Conservation (phyloP, 1,140 invertebrate species). For the Megathymus violae region DNA sequence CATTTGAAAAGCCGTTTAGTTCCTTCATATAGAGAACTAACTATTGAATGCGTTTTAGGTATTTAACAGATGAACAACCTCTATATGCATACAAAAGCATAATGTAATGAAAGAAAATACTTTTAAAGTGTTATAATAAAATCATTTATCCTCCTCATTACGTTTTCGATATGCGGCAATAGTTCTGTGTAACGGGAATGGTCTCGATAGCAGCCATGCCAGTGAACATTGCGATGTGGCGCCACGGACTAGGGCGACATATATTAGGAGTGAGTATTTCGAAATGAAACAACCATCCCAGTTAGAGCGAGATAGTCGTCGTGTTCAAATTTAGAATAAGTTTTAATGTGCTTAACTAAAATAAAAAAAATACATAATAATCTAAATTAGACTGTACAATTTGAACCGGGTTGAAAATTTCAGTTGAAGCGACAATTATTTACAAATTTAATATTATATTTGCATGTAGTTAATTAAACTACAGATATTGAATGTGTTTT, state of each 20-base stretch:
- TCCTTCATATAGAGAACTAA: too few relatives aligned
- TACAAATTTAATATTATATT: too few relatives aligned
- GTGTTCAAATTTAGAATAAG: too few relatives aligned
- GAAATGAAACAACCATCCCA: not conserved
- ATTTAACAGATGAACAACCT: slow-evolving; percentile 4
- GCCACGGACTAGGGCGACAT: not conserved
- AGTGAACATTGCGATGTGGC: slow-evolving; percentile 31
- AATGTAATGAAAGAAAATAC: slow-evolving; percentile 24
- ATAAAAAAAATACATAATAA: too few relatives aligned
- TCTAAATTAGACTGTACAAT: too few relatives aligned
- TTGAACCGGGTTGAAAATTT: too few relatives aligned
- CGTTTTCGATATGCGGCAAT: slow-evolving; percentile 38
- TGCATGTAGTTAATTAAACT: too few relatives aligned
- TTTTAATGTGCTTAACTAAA: too few relatives aligned
- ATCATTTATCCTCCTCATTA: slow-evolving; percentile 30
- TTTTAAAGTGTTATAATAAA: slow-evolving; percentile 7
- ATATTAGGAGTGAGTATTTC: not conserved
- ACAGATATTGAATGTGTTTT: too few relatives aligned
- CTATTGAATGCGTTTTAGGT: too few relatives aligned
- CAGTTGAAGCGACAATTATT: too few relatives aligned
- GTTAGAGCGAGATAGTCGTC: not conserved
- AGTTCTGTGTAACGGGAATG: slow-evolving; percentile 41
- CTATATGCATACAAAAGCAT: slow-evolving; percentile 19
- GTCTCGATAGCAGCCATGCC: slow-evolving; percentile 40
- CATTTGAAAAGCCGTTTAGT: too few relatives aligned